Evolutionary conservation across 2,797 vertebrate species (phyloP).

Genomic region (Distichodus sexfasciatus): DNA sequence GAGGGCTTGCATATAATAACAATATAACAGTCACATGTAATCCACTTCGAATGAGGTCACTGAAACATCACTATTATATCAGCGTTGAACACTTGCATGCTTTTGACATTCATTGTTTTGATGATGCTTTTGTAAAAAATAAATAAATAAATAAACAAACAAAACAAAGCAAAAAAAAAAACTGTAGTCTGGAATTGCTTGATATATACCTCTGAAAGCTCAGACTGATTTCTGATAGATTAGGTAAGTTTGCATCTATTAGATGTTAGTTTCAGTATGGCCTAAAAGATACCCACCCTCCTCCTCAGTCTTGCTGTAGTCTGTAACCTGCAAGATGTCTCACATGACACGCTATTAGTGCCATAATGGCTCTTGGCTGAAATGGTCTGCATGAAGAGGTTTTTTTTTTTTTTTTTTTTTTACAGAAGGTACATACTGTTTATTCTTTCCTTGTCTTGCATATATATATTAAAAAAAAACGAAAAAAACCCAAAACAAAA

Average conservation of each 20-base stretch:
- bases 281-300: neutral
- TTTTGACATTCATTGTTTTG: no score
- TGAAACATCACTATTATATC: no score
- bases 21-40: no score
- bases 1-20: no score
- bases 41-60: no score
- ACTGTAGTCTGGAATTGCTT: neutral
- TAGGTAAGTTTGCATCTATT: neutral
- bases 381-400: slow-evolving; percentile 13
- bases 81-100: no score
- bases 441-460: no score
- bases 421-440: slow-evolving; percentile 23
- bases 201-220: neutral
- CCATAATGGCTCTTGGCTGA: slow-evolving; percentile 25
- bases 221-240: slow-evolving; percentile 8
- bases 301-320: neutral
- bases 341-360: slow-evolving; percentile 30
- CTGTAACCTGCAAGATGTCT: slow-evolving; percentile 35
- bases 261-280: slow-evolving; percentile 19
- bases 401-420: slow-evolving; percentile 20
- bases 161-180: no score
- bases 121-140: no score
- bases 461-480: no score
- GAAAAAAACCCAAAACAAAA: no score
- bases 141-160: neutral